Percentiles rank a stretch among this genome's conserved stretches.
phyloP scores from a whole-genome alignment of 2,113 vertebrate species.

The Callithrix jacchus region DNA sequence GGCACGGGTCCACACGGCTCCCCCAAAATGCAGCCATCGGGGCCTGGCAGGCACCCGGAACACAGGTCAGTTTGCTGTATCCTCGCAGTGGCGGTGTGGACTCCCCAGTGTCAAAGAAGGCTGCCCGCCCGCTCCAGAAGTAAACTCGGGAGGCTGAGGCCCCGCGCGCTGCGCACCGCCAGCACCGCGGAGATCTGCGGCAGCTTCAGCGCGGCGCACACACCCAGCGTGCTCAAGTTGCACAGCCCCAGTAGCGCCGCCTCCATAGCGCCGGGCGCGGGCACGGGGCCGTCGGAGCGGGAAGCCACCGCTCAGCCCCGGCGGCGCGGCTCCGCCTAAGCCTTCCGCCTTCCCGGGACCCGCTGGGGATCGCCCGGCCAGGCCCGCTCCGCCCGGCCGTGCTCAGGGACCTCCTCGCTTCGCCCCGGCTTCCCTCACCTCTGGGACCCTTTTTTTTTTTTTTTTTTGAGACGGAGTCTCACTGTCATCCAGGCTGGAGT shows the following conservation, averaged over 20 bases:
- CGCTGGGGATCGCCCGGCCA: fast-evolving
- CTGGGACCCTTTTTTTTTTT: background rate
- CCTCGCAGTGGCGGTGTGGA: too few species aligned
- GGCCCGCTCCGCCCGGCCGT: fast-evolving
- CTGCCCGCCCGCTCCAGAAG: conserved; percentile 89
- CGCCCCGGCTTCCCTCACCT: too few species aligned
- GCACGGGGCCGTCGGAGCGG: background rate
- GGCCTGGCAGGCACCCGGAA: too few species aligned
- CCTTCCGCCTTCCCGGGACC: background rate
- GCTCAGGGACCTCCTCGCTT: too few species aligned
- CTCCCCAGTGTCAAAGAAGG: background rate
- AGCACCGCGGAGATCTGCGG: conserved; percentile 91
- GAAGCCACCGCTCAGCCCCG: fast-evolving
- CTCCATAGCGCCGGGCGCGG: conserved; percentile 41
- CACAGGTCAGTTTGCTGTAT: background rate
- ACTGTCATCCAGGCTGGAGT: too few species aligned
- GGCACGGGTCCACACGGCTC: background rate
- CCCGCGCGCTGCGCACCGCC: conserved; percentile 84
- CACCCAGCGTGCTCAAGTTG: conserved; percentile 90
- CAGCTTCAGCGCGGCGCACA: conserved; percentile 92
- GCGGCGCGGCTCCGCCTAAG: fast-evolving
- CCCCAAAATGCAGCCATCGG: fast-evolving
- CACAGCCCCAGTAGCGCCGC: conserved; percentile 76
- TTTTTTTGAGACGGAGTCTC: too few species aligned
- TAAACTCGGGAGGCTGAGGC: conserved; percentile 90